These are phyloP conservation scores for Tokudaia tokunoshimensis DNA, from an alignment of 2,797 vertebrate genomes.

Conservation along the genomic window DNA sequence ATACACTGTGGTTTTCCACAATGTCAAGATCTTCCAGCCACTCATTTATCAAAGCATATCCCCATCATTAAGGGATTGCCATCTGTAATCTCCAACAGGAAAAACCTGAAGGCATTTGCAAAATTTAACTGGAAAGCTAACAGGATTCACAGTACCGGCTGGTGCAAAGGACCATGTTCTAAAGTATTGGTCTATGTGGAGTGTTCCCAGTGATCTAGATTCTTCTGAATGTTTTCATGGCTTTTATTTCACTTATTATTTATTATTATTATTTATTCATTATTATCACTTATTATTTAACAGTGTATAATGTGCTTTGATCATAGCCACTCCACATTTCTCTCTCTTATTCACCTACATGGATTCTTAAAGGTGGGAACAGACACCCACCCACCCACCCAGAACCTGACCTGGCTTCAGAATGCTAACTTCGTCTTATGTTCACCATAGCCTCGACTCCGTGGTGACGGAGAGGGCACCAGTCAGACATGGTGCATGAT, in stretches of 20 bases:
- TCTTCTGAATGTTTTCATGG: neutral
- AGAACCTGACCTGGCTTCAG: neutral
- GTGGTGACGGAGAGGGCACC: neutral
- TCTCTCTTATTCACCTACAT: neutral
- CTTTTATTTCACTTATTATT: neutral
- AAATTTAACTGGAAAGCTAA: neutral
- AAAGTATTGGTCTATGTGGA: fast-evolving
- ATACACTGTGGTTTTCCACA: neutral
- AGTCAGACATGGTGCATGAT: neutral
- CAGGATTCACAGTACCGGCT: neutral
- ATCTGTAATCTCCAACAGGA: neutral
- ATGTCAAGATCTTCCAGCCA: neutral
- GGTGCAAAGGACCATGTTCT: neutral
- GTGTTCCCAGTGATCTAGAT: neutral
- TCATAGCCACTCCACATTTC: neutral
- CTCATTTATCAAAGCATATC: neutral
- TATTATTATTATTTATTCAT: too few relatives aligned
- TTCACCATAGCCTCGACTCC: fast-evolving
- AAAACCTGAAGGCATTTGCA: neutral
- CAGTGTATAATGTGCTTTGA: neutral
- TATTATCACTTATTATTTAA: neutral
- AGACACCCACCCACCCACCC: neutral
- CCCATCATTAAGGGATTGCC: neutral
- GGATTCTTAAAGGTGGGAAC: neutral
- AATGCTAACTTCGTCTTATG: neutral